A percentile compares a stretch with the other conserved stretches of the same genome.
phyloP scores from a whole-genome alignment of 2,797 vertebrate genomes.

The Linurgus olivaceus region DNA sequence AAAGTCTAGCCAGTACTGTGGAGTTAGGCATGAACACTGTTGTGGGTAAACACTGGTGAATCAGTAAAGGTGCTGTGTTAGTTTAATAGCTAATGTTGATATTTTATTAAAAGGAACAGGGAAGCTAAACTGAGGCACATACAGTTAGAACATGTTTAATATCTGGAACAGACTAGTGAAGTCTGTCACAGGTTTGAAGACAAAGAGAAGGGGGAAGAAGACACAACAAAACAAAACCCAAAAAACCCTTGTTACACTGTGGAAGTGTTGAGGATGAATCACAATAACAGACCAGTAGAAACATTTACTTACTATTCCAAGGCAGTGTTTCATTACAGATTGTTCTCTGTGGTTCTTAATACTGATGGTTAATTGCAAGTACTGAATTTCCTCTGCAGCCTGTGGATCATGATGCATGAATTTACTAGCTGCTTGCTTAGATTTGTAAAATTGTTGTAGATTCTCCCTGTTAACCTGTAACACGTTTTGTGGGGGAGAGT shows the following conservation, averaged over 20 bases:
- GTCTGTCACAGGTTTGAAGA: neutral
- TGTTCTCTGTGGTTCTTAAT: neutral
- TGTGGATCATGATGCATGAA: neutral
- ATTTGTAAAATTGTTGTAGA: neutral
- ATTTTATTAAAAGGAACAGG: neutral
- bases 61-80: neutral
- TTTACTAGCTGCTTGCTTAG: neutral
- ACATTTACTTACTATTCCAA: neutral
- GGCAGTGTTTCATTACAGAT: neutral
- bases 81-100: neutral
- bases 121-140: neutral
- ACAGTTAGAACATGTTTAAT: neutral
- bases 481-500: neutral
- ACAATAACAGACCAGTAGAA: neutral
- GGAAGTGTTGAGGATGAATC: neutral
- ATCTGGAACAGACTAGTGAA: neutral
- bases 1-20: neutral
- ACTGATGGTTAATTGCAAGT: neutral
- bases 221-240: rapidly evolving
- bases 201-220: neutral
- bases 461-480: neutral
- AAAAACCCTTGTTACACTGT: neutral
- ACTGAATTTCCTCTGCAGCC: neutral
- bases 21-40: neutral
- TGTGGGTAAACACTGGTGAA: neutral